Evolutionary conservation across 2,888 invertebrate species (phyloP).

Genomic region (Laspeyria flexula): DNA sequence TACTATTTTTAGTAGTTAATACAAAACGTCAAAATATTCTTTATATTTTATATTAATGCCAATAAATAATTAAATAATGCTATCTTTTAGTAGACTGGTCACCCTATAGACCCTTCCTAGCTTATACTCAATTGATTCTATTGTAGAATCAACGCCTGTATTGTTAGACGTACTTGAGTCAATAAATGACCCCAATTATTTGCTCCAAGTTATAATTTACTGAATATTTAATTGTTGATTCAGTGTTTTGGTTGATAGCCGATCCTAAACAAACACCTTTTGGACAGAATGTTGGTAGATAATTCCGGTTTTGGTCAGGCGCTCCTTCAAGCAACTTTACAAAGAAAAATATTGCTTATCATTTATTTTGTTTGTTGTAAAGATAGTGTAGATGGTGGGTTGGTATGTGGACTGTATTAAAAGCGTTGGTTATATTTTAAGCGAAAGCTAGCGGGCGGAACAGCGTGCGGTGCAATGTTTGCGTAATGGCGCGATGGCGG

Average conservation of each 20-base stretch:
- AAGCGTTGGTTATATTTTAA: too few relatives aligned
- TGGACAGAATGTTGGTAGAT: constrained; percentile 8
- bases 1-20: too few relatives aligned
- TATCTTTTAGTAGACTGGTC: too few relatives aligned
- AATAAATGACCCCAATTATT: constrained; percentile 27
- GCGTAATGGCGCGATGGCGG: too few relatives aligned
- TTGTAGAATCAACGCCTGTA: constrained; percentile 3
- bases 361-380: constrained; percentile 13
- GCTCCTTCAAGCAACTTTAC: neutral
- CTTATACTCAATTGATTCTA: neutral
- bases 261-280: constrained; percentile 46
- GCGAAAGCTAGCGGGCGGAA: too few relatives aligned
- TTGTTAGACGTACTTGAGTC: constrained; percentile 3
- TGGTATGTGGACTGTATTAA: too few relatives aligned
- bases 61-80: too few relatives aligned
- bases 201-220: constrained; percentile 42
- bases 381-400: neutral
- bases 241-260: constrained; percentile 26
- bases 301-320: neutral
- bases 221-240: constrained; percentile 45
- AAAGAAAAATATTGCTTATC: constrained; percentile 4
- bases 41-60: too few relatives aligned
- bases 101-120: neutral
- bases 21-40: too few relatives aligned
- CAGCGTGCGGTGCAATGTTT: too few relatives aligned